Evolutionary conservation across 1,140 invertebrate species (phyloP), one percentile per base, ranked within the genome.

Genomic region (Vanessa atalanta): DNA sequence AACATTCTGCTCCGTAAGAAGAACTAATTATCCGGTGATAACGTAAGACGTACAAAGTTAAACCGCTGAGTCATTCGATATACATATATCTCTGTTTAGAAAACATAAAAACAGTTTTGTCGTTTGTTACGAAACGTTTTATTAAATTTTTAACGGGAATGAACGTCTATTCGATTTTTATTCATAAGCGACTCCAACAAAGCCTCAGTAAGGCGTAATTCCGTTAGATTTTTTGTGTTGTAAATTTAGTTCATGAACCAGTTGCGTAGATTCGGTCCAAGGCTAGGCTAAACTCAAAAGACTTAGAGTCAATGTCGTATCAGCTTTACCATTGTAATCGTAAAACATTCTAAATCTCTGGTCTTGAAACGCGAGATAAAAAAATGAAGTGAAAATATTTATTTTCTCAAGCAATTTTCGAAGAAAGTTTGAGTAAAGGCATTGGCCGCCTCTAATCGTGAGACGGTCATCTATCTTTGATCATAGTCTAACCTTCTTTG

Each of bases 11-110:
- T 20, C 15, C 16, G 20, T 55, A 13, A 23, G 20, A 23, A 55
- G 20, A 55, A 23, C 9, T 55, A 55, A 79, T 85, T 86, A 88
- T 87, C 84, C 76, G 80, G 83, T 86, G 85, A 84, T 71, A 51
- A 53, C 48, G 47, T 60, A 79, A 83, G 83, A 81, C 75, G 79
- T 79, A 79, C 72, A 79, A 71, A 57, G 79, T 78, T 85, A 73
- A 80, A 84, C 76, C 75, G 81, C 79, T 37, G 77, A 69, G 65
- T 74, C 47, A 73, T 65, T 70, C 31, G 48, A 37, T 15, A 65
- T 50, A n/a, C 7, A 26, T 31, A 55, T 47, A 13, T 69, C 65
- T 69, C 53, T 55, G 14, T 57, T 57, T 43, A 51, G 60, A 43
- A 60, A 20, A 26, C 50, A 70, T 14, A 57, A 61, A 61, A 71